phyloP scores from a whole-genome alignment of 1,140 invertebrate genomes.

The Neelides sp. region DNA sequence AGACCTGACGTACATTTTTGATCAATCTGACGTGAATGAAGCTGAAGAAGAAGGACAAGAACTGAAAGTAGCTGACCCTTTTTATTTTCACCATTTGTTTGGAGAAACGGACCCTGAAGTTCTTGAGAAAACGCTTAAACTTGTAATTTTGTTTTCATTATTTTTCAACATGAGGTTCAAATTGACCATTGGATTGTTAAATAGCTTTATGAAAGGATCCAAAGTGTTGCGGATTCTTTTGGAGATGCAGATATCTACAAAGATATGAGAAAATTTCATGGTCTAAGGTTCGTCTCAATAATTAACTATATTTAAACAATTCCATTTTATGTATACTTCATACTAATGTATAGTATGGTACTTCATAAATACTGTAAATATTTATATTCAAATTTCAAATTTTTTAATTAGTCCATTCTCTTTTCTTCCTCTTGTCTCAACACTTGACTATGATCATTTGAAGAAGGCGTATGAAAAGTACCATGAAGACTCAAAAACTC shows the following conservation, averaged over 20 bases:
- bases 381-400: no score
- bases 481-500: background rate
- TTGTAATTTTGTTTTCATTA: constrained; percentile 14
- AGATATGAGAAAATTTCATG: constrained; percentile 14
- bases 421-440: constrained; percentile 15
- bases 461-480: constrained; percentile 11
- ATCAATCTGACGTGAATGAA: constrained; percentile 26
- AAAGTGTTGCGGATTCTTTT: no score
- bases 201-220: no score
- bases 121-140: constrained; percentile 6
- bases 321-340: no score
- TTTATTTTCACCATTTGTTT: constrained; percentile 20
- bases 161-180: no score
- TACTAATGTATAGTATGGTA: no score
- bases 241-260: background rate
- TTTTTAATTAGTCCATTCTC: no score
- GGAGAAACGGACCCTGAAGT: constrained; percentile 18
- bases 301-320: no score
- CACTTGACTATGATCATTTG: constrained; percentile 23
- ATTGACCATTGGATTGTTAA: no score
- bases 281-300: no score
- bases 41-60: constrained; percentile 26
- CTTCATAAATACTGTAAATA: no score
- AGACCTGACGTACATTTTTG: constrained; percentile 27
- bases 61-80: constrained; percentile 15